Conservation (phyloP, 1,140 invertebrate species). For the Paramacrobiotus metropolitanus region DNA sequence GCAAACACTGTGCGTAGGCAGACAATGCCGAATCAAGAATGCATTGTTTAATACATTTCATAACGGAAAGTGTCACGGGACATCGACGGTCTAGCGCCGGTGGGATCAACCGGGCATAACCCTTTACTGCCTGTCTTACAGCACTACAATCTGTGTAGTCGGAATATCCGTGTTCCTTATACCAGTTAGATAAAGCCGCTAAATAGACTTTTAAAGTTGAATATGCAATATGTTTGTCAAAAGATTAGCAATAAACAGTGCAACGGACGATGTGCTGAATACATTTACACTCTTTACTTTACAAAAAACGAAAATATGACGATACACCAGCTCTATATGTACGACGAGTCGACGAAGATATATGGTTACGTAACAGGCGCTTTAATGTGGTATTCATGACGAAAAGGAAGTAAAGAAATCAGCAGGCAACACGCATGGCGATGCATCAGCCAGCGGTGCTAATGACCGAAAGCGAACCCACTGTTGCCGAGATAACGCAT, state of each 20-base stretch:
- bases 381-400: not conserved
- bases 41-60: not conserved
- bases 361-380: not conserved
- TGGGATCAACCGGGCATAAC: not conserved
- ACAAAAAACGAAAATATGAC: no score
- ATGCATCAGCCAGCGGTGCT: not conserved
- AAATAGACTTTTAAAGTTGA: not conserved
- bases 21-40: not conserved
- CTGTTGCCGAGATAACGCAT: not conserved
- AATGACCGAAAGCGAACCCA: not conserved
- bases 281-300: not conserved
- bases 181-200: not conserved
- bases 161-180: not conserved
- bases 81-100: not conserved
- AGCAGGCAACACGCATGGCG: not conserved
- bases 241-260: not conserved
- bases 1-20: not conserved
- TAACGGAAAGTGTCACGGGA: not conserved
- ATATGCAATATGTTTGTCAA: not conserved
- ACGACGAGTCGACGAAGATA: not conserved
- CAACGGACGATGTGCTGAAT: not conserved
- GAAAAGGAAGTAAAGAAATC: not conserved
- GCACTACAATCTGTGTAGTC: not conserved
- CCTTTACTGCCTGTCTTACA: not conserved
- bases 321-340: not conserved